Base-by-base conservation (phyloP, 2,797 vertebrate genomes). In the Acomys russatus region DNA sequence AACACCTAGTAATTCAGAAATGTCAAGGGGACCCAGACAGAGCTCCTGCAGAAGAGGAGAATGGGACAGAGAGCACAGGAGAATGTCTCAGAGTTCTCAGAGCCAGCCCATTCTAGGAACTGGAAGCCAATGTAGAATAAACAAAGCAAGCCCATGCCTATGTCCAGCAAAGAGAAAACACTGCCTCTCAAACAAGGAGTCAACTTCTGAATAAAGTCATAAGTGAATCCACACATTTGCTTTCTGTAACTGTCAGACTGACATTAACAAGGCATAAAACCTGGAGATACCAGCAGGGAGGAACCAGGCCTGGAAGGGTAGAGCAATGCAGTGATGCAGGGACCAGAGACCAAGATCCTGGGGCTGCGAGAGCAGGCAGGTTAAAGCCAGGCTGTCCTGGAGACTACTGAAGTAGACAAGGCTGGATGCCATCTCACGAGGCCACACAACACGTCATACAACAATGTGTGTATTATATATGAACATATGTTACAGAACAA, bases 251-350 rank as follows among this genome's bases (percentile, higher is more conserved):
- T 76, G 63, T 51, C 10, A 18, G 49, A 76, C n/a, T 76, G 66
- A 84, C 59, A 91, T 63, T 17, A 85, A 54, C 22, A 78, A 80
- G 68, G 63, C 15, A 73, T 70, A 89, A 92, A 94, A 94, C 51
- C 49, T 18, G 15, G 77, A 20, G 51, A 1, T 9, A 33, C 51
- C 51, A 79, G 30, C 6, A 20, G 30, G 51, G 77, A n/a, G 49
- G 15, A 79, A 0, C 30, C 30, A 56, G 17, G 35, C 33, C 71
- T 74, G 15, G 22, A 28, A 2, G 22, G 51, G 30, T 15, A 79
- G 30, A 56, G 51, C 51, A 56, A 56, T 11, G 4, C 9, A 33
- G 51, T 79, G 30, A 56, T 10, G 17, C 4, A 30, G 18, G 49
- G 9, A 15, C 49, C 49, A 30, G 17, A 54, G 76, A 54, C 51